Conservation (phyloP, 2,797 vertebrate genomes). For the Lerista edwardsae region DNA sequence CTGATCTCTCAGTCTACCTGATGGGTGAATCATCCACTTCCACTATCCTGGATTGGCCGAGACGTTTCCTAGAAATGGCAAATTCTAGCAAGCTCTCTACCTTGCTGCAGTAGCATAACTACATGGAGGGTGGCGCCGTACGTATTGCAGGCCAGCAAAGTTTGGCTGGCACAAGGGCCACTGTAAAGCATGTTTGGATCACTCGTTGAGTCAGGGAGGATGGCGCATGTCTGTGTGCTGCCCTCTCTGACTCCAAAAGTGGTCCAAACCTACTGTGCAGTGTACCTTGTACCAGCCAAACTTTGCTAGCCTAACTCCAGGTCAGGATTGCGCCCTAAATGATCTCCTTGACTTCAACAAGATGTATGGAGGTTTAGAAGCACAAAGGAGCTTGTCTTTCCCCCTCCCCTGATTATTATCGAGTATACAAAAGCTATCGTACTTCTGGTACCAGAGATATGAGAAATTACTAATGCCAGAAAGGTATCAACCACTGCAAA, state of each 20-base stretch:
- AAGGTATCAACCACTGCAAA: constrained; percentile 11
- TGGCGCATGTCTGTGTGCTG: no score
- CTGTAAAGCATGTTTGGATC: no score
- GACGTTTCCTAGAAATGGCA: neutral
- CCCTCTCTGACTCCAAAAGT: no score
- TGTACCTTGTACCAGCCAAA: no score
- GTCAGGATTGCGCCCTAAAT: no score
- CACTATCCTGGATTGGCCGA: neutral
- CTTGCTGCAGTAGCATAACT: no score
- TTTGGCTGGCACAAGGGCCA: no score
- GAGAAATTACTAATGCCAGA: constrained; percentile 41
- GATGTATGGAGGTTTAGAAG: neutral
- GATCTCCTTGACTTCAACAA: neutral
- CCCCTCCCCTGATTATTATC: neutral
- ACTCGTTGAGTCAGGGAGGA: no score
- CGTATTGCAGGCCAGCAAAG: no score
- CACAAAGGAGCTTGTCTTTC: neutral
- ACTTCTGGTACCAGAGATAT: constrained; percentile 27
- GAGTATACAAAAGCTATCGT: neutral
- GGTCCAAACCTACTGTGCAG: no score
- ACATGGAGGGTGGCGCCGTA: no score
- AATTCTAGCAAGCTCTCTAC: fast-evolving
- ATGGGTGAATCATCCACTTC: constrained; percentile 14
- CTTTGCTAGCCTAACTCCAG: no score
- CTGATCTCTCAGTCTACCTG: neutral